Evolutionary conservation across 2,113 vertebrate species (phyloP), one percentile per base, ranked within the genome.

Genomic region (Cryptomyrus ogoouensis): DNA sequence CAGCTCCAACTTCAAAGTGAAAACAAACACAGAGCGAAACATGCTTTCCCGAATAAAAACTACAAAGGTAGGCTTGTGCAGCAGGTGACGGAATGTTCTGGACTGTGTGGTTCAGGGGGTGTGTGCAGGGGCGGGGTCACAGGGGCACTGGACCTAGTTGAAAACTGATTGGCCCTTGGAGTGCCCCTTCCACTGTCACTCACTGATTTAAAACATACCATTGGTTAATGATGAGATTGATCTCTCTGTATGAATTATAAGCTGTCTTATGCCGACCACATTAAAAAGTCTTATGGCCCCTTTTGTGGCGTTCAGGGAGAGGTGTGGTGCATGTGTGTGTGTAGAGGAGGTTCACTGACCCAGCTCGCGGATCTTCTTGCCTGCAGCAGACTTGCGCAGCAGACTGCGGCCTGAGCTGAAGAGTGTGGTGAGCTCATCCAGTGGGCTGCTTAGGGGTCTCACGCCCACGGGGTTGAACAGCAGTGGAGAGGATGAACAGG

Each of bases 371-470:
- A 98, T 98, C 93, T 95, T 98, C 44, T 97, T 95, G 15, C 97
- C 97, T 0, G 96, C 96, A 1, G 96, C 96, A 8, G 98, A 98
- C 93, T 97, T 98, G 88, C 97, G 96, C 31, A 99, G 96, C 87
- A 98, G 94, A 52, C 96, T 97, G 92, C 97, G 95, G 46, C 98
- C 98, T 7, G 98, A 98, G 94, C 94, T 99, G 94, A 99, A 99
- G 89, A 99, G 95, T 13, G 97, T 98, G 90, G 97, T 96, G 92
- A 99, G 96, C 93, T 99, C 98, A 74, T 99, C 98, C 88, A 99
- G 95, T 0, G 98, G 98, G 93, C 98, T 99, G 94, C 96, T 97
- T 42, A 98, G 94, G 0, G 97, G 95, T 85, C 97, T 95, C 66
- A 96, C 93, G 90, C 96, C 97, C 83, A 97, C 96, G 24, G 98